phyloP scores from a whole-genome alignment of 2,113 vertebrate genomes.

The Neogobius melanostomus region DNA sequence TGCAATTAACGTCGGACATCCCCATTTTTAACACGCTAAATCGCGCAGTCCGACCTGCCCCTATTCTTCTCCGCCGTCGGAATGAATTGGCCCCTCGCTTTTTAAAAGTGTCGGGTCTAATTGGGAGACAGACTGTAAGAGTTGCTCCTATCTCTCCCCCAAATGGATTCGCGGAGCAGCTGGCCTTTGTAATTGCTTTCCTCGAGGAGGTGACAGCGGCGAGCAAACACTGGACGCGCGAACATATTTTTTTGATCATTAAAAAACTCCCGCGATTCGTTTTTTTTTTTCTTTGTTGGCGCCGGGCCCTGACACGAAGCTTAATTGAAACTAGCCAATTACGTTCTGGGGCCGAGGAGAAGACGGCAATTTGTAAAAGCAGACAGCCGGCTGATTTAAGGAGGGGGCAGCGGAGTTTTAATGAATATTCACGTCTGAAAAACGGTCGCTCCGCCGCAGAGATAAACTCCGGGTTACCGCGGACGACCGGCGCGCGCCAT shows the following conservation, averaged over 20 bases:
- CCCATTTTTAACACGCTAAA: neutral
- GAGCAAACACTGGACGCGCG: constrained; percentile 36
- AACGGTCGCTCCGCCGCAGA: constrained; percentile 18
- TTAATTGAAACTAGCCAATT: constrained; percentile 75
- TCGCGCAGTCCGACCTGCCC: neutral
- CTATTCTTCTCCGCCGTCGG: neutral
- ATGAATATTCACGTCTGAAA: constrained; percentile 57
- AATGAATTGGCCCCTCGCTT: neutral
- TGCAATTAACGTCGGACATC: constrained; percentile 3
- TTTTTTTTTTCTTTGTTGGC: neutral
- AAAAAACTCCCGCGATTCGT: constrained; percentile 48
- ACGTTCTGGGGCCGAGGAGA: constrained; percentile 27
- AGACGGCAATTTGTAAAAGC: constrained; percentile 61
- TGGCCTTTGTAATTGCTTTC: constrained; percentile 49
- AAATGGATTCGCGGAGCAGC: constrained; percentile 8
- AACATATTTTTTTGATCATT: constrained; percentile 62
- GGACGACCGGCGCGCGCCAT: constrained; percentile 1
- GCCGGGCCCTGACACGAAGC: constrained; percentile 53
- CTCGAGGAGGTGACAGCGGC: constrained; percentile 47
- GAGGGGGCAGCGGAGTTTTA: constrained; percentile 28
- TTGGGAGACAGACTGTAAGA: neutral
- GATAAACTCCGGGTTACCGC: constrained; percentile 12
- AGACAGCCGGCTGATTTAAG: constrained; percentile 56
- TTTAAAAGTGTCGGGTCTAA: constrained; percentile 4
- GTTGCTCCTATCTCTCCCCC: neutral